These are phyloP conservation scores for Sinopyrophorus schimmeli DNA, from an alignment of 2,888 invertebrate species.

Conservation along the genomic window DNA sequence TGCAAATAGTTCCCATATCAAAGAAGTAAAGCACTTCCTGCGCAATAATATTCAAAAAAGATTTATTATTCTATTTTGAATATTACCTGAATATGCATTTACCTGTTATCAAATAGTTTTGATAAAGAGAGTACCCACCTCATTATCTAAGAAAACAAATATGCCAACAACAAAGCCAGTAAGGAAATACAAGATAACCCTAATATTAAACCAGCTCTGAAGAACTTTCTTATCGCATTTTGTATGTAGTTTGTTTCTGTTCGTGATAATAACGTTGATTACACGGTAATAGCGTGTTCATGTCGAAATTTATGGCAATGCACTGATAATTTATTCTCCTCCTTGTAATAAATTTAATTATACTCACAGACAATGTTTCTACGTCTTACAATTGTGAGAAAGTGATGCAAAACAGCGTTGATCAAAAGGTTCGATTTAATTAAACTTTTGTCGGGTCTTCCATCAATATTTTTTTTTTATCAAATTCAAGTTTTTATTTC, in stretches of 20 bases:
- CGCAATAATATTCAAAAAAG: too few relatives aligned
- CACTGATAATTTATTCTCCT: constrained; percentile 26
- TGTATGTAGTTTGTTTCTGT: constrained; percentile 24
- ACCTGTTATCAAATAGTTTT: constrained; percentile 5
- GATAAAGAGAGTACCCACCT: constrained; percentile 8
- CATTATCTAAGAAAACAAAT: constrained; percentile 20
- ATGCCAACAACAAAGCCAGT: too few relatives aligned
- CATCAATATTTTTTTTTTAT: too few relatives aligned
- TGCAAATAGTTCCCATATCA: too few relatives aligned
- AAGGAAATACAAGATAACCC: constrained; percentile 25
- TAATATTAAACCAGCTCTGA: constrained; percentile 22
- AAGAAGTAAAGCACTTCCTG: too few relatives aligned
- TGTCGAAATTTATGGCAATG: constrained; percentile 28
- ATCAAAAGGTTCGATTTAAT: too few relatives aligned
- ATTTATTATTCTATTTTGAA: too few relatives aligned
- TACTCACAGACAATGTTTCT: constrained; percentile 16
- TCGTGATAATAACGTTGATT: constrained; percentile 28
- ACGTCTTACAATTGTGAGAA: constrained; percentile 19
- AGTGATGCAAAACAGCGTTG: constrained; percentile 6
- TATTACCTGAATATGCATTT: too few relatives aligned
- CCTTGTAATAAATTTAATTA: constrained; percentile 29
- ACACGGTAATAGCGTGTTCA: constrained; percentile 23
- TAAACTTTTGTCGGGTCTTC: too few relatives aligned
- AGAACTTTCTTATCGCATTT: constrained; percentile 26
- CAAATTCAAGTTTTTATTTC: too few relatives aligned